These are phyloP conservation scores for Solea senegalensis DNA, from an alignment of 2,113 vertebrate species.

Conservation along the genomic window DNA sequence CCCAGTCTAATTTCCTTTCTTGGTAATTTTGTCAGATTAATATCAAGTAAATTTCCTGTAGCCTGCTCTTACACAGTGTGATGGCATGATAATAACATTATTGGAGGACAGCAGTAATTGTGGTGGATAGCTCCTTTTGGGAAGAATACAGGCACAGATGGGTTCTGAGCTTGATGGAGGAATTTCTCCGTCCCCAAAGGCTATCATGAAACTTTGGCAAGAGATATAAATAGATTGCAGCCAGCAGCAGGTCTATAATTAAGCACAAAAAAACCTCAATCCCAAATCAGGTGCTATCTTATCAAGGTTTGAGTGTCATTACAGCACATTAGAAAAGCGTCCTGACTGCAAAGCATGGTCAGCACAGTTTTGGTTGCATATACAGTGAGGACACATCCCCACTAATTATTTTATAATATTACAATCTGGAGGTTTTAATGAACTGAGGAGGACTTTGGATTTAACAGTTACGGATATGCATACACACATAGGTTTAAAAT, in stretches of 20 bases:
- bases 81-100: constrained; percentile 66
- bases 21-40: constrained; percentile 72
- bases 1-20: constrained; percentile 62
- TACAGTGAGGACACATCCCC: neutral
- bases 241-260: constrained; percentile 53
- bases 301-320: constrained; percentile 43
- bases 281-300: constrained; percentile 34
- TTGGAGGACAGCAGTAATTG: constrained; percentile 67
- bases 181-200: constrained; percentile 73
- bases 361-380: neutral
- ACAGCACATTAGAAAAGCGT: constrained; percentile 34
- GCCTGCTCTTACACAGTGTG: constrained; percentile 65
- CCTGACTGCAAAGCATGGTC: constrained; percentile 7
- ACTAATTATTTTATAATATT: too few relatives aligned
- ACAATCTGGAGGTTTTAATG: too few relatives aligned
- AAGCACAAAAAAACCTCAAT: constrained; percentile 61
- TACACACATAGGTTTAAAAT: too few relatives aligned
- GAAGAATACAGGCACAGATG: constrained; percentile 74
- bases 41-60: constrained; percentile 77
- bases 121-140: constrained; percentile 64
- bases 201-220: constrained; percentile 65
- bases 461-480: too few relatives aligned
- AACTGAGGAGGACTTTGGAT: too few relatives aligned
- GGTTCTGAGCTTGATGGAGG: constrained; percentile 72
- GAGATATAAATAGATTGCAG: constrained; percentile 71